phyloP scores from a whole-genome alignment of 2,113 vertebrate species.

The Plecturocebus donacophilus region DNA sequence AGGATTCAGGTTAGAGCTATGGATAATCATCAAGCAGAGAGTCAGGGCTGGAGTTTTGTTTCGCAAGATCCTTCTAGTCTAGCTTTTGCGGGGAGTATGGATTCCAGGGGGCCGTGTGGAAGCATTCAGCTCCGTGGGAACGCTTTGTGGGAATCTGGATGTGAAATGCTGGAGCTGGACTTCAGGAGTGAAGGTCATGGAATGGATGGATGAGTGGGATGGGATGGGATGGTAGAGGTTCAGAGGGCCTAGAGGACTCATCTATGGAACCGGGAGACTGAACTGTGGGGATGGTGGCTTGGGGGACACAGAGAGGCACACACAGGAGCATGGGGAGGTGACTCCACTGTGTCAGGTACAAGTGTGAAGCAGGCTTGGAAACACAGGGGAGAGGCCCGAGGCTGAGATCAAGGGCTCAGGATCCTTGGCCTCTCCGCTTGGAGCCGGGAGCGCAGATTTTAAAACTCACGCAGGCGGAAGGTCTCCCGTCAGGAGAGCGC shows the following conservation, averaged over 20 bases:
- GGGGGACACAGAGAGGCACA: rapidly evolving
- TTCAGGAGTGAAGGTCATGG: not conserved
- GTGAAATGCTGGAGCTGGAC: not conserved
- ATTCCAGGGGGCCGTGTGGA: not conserved
- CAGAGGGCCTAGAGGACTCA: not conserved
- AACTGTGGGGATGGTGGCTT: not conserved
- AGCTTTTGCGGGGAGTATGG: not conserved
- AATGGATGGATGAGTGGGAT: rapidly evolving
- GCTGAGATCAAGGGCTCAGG: not conserved
- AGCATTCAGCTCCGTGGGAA: not conserved
- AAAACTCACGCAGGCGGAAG: not conserved
- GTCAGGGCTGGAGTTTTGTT: not conserved
- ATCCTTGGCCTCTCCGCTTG: not conserved
- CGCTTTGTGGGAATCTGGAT: not conserved
- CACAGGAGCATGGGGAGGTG: not conserved
- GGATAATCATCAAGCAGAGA: not conserved
- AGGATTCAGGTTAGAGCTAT: not conserved
- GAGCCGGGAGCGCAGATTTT: not conserved
- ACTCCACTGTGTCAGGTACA: not conserved
- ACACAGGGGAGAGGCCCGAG: not conserved
- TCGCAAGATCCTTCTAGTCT: not conserved
- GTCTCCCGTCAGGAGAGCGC: not conserved
- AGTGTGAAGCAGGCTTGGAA: not conserved
- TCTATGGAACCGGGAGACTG: not conserved
- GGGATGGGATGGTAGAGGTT: not conserved